A percentile compares a stretch with the other conserved stretches of the same genome.
Evolutionary conservation across 1,140 invertebrate genomes (phyloP).

Genomic region (Argopecten irradians): DNA sequence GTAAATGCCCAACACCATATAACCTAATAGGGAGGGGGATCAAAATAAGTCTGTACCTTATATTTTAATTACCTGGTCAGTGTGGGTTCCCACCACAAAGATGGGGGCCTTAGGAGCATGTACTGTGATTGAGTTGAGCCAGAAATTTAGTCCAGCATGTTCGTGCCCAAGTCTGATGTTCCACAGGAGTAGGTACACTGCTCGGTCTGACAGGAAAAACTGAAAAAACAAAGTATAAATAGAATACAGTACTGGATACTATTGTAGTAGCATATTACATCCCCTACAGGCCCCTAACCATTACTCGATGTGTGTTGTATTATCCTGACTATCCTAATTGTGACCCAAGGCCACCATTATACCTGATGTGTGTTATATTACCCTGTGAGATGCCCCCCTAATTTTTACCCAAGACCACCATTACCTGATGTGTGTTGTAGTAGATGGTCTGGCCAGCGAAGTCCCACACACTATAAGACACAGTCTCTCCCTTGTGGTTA

Average conservation of each 20-base stretch:
- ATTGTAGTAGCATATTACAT: neutral
- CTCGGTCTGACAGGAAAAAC: constrained; percentile 76
- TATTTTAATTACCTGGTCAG: constrained; percentile 56
- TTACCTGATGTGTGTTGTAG: constrained; percentile 77
- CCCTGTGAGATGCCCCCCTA: neutral
- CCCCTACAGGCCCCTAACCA: neutral
- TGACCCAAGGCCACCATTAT: no score
- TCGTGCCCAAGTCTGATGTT: constrained; percentile 75
- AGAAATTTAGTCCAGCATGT: constrained; percentile 73
- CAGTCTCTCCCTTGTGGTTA: constrained; percentile 57
- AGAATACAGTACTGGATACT: neutral
- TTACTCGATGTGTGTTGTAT: neutral
- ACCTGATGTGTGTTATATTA: no score
- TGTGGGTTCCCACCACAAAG: constrained; percentile 75
- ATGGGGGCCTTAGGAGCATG: constrained; percentile 72
- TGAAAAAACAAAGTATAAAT: constrained; percentile 52
- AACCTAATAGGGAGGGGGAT: no score
- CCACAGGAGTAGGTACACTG: constrained; percentile 76
- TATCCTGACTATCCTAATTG: no score
- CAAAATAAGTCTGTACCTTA: no score
- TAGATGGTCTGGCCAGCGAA: constrained; percentile 77
- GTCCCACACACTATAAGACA: constrained; percentile 76
- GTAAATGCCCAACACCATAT: no score
- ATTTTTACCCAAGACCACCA: neutral
- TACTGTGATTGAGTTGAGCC: constrained; percentile 72